Evolutionary conservation across 2,888 invertebrate genomes (phyloP).

Genomic region (Drosophila anceps): DNA sequence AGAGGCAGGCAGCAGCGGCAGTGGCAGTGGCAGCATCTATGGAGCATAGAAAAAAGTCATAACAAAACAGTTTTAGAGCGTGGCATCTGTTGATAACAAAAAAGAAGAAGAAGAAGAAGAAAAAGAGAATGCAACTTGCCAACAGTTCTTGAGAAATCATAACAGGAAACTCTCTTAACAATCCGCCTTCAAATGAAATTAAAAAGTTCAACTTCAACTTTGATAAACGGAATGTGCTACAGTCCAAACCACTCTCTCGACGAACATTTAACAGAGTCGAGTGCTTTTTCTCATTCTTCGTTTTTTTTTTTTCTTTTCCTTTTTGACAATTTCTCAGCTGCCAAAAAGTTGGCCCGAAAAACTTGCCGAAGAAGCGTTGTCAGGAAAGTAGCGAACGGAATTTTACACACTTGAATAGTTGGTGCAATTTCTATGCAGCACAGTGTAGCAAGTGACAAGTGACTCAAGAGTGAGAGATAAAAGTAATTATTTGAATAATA

Average conservation of each 20-base stretch:
- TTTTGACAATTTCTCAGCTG: slow-evolving; percentile 40
- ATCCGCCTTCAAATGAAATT: slow-evolving; percentile 60
- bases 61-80: slow-evolving; percentile 27
- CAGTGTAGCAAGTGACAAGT: slow-evolving; percentile 32
- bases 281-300: background rate
- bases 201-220: slow-evolving; percentile 64
- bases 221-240: slow-evolving; percentile 22
- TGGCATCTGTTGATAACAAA: slow-evolving; percentile 15
- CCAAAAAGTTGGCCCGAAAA: slow-evolving; percentile 29
- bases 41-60: slow-evolving; percentile 13
- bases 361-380: slow-evolving; percentile 23
- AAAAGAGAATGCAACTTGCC: slow-evolving; percentile 12
- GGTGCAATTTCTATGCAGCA: slow-evolving; percentile 36
- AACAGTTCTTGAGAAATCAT: slow-evolving; percentile 25
- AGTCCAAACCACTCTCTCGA: slow-evolving; percentile 1
- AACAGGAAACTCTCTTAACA: slow-evolving; percentile 20
- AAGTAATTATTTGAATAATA: slow-evolving; percentile 13
- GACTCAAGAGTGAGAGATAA: slow-evolving; percentile 1
- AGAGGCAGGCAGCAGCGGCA: slow-evolving; percentile 12
- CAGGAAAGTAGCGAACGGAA: slow-evolving; percentile 6
- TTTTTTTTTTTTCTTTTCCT: slow-evolving; percentile 27
- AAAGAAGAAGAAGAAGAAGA: background rate
- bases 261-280: slow-evolving; percentile 52
- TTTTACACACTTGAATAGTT: slow-evolving; percentile 31
- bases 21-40: slow-evolving; percentile 5